Percentiles rank a stretch among this genome's conserved stretches.
These are phyloP conservation scores for Propsilocerus akamusi DNA, from an alignment of 1,140 invertebrate genomes.

Conservation along the genomic window DNA sequence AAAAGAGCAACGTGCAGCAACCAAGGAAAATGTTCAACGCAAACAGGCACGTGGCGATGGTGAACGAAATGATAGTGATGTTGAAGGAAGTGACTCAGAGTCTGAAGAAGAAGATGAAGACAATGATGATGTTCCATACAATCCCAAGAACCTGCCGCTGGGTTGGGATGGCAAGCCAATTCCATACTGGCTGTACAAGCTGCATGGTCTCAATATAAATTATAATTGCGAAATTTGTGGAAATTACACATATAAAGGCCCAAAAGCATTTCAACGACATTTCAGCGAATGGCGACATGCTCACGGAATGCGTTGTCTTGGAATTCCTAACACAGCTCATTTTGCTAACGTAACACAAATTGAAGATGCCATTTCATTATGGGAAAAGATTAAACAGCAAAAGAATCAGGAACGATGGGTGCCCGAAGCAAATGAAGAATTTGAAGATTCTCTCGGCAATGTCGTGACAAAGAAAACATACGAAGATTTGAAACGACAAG, in stretches of 20 bases:
- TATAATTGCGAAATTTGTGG: constrained; percentile 99
- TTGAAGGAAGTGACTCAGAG: constrained; percentile 70
- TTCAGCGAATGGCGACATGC: constrained; percentile 99
- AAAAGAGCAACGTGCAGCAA: constrained; percentile 67
- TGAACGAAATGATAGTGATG: constrained; percentile 82
- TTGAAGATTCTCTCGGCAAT: constrained; percentile 96
- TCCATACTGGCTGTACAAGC: constrained; percentile 98
- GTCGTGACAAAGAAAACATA: constrained; percentile 97
- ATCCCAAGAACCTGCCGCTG: constrained; percentile 96
- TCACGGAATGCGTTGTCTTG: constrained; percentile 96
- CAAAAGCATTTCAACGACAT: constrained; percentile 98
- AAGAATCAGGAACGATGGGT: constrained; percentile 94
- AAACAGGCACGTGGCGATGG: constrained; percentile 95
- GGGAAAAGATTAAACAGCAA: constrained; percentile 91
- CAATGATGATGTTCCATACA: constrained; percentile 90
- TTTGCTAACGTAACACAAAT: constrained; percentile 99
- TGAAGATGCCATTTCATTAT: constrained; percentile 90
- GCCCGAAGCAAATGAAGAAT: constrained; percentile 95
- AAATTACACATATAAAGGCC: constrained; percentile 98
- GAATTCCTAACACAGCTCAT: constrained; percentile 98
- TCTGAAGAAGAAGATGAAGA: constrained; percentile 79
- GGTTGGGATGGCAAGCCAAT: constrained; percentile 99
- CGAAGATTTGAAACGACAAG: constrained; percentile 96
- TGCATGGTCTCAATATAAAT: constrained; percentile 97
- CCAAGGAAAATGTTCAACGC: constrained; percentile 94